A percentile compares a stretch with the other conserved stretches of the same genome.
Conservation (phyloP, 1,140 invertebrate genomes). For the Cryptotermes secundus region DNA sequence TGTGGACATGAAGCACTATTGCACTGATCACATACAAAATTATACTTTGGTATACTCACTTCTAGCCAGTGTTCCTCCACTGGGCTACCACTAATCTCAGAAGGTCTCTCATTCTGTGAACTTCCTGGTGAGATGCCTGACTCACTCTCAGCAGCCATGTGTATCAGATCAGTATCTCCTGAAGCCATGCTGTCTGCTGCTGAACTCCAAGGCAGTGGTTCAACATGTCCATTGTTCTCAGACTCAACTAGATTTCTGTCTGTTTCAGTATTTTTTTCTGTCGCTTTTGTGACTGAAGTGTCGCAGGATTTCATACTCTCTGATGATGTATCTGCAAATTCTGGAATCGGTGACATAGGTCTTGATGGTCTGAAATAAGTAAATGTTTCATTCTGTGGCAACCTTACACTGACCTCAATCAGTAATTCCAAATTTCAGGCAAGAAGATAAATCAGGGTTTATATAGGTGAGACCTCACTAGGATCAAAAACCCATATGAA, state of each 20-base stretch:
- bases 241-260: background rate
- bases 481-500: no score
- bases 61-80: constrained; percentile 31
- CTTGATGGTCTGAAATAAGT: constrained; percentile 65
- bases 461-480: no score
- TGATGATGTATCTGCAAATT: constrained; percentile 49
- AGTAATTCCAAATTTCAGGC: no score
- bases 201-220: no score
- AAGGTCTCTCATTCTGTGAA: background rate
- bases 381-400: background rate
- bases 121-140: background rate
- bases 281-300: background rate
- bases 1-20: no score
- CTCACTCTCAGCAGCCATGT: background rate
- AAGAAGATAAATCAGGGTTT: no score
- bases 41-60: background rate
- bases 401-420: no score
- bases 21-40: background rate
- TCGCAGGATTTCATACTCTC: background rate
- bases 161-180: no score
- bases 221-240: no score
- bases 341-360: constrained; percentile 76
- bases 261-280: background rate
- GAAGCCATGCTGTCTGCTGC: no score
- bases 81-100: background rate